Base-by-base conservation (phyloP, 2,888 invertebrate species). In the Calameuta idolon region DNA sequence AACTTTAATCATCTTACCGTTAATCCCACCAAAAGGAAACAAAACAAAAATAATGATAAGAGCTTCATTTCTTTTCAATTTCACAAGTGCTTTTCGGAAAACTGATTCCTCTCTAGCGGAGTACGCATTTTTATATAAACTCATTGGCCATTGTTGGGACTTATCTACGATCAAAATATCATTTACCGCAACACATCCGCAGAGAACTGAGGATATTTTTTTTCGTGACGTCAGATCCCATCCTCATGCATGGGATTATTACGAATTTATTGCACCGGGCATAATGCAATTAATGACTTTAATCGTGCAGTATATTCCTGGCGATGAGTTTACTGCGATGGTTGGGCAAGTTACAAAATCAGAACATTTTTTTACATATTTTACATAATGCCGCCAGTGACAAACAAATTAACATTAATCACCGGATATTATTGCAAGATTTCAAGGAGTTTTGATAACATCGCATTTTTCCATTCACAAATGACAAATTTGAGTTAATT, bases 31-130 rank as follows among this genome's bases (percentile, higher is more conserved):
- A 82, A 30, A 33, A 81, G 34, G 40, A 80, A 76, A 68, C 74
- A 75, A 74, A 77, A 30, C 33, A 79, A 78, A 73, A 76, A 73
- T 69, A 80, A 12, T 75, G 73, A 77, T 68, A 79, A 40, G 73
- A 79, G 69, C 75, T 76, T 81, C 83, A 83, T 83, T 69, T 68
- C 76, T 37, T 15, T 37, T n/a, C 68, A 23, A 69, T 35, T 31
- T 69, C 31, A 69, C 74, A 12, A 79, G 79, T 80, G 78, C 76
- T 73, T 73, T 69, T 33, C 33, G 34, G 40, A 75, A 69, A 33
- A 73, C 23, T 37, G 73, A 74, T 71, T 75, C 23, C 75, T 71
- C 34, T 75, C 11, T 12, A 15, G 23, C 12, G 37, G 4, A 34
- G 11, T 71, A 34, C n/a, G 33, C 37, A 55, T 23, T 55, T 55